These are phyloP conservation scores for Ennomos erosarius DNA, from an alignment of 2,888 invertebrate species.

Conservation along the genomic window DNA sequence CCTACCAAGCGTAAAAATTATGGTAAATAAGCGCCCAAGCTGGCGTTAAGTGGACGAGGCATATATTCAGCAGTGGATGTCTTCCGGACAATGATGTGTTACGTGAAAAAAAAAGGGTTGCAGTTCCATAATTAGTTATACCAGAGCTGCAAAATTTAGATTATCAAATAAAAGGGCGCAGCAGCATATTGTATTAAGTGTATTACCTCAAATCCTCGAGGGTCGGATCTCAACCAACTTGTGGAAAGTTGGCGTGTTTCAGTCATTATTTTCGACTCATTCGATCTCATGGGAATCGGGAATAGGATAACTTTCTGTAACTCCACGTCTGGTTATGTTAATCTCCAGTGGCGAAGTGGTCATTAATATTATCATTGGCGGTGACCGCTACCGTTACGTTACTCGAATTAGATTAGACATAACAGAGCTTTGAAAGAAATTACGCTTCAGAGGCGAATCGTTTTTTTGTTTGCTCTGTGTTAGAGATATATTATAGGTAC, in stretches of 20 bases:
- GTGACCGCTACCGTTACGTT: slow-evolving; percentile 23
- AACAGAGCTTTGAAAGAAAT: too few species aligned
- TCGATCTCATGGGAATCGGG: slow-evolving; percentile 50
- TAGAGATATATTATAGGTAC: too few species aligned
- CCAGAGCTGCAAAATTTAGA: slow-evolving; percentile 6
- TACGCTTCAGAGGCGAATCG: too few species aligned
- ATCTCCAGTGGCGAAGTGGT: slow-evolving; percentile 54
- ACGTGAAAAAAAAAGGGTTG: background rate
- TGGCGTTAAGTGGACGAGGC: too few species aligned
- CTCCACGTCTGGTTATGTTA: slow-evolving; percentile 67
- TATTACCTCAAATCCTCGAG: slow-evolving; percentile 38
- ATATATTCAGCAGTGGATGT: too few species aligned
- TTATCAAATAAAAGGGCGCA: slow-evolving; percentile 15
- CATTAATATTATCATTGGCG: slow-evolving; percentile 55
- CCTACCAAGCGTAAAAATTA: too few species aligned
- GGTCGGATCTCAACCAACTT: slow-evolving; percentile 50
- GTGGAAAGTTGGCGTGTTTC: slow-evolving; percentile 54
- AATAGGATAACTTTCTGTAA: slow-evolving; percentile 61
- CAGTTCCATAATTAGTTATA: slow-evolving; percentile 1
- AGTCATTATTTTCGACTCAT: slow-evolving; percentile 62
- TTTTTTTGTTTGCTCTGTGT: too few species aligned
- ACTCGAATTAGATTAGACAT: slow-evolving; percentile 4
- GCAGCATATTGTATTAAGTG: slow-evolving; percentile 33
- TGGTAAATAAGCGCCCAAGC: too few species aligned
- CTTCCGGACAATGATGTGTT: too few species aligned